A percentile compares a stretch with the other conserved stretches of the same genome.
phyloP scores from a whole-genome alignment of 1,140 invertebrate species.

The Zaprionus lachaisei region DNA sequence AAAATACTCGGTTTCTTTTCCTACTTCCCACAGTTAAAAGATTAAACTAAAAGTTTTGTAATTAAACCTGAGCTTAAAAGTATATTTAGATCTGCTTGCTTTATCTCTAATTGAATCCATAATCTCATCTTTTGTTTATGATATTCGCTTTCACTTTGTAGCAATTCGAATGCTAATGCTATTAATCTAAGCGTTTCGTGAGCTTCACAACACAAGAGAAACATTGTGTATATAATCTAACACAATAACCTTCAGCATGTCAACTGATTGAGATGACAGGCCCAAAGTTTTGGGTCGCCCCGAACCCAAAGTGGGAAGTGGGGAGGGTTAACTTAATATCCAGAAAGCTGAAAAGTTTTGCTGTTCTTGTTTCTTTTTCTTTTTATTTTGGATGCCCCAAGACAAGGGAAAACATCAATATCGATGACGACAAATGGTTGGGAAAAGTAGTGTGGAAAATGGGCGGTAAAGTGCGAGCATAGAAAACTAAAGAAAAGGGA shows the following conservation, averaged over 20 bases:
- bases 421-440: conserved; percentile 45
- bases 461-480: background rate
- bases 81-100: background rate
- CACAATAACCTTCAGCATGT: conserved; percentile 55
- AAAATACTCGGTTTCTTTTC: too few relatives aligned
- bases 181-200: conserved; percentile 53
- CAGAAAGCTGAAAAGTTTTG: conserved; percentile 41
- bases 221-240: conserved; percentile 46
- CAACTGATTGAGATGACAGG: conserved; percentile 43
- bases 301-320: conserved; percentile 18
- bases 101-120: conserved; percentile 33
- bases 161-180: conserved; percentile 31
- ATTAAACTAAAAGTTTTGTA: background rate
- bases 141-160: conserved; percentile 9
- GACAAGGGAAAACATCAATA: conserved; percentile 42
- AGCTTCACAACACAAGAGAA: conserved; percentile 30
- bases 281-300: conserved; percentile 41
- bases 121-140: conserved; percentile 12
- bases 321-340: conserved; percentile 45
- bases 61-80: conserved; percentile 35
- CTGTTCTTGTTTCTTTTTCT: background rate
- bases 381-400: background rate
- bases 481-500: conserved; percentile 47
- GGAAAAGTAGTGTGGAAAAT: background rate
- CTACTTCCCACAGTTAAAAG: background rate